These are phyloP conservation scores for Notarius quadriscutis DNA, from an alignment of 2,113 vertebrate species.

Conservation along the genomic window DNA sequence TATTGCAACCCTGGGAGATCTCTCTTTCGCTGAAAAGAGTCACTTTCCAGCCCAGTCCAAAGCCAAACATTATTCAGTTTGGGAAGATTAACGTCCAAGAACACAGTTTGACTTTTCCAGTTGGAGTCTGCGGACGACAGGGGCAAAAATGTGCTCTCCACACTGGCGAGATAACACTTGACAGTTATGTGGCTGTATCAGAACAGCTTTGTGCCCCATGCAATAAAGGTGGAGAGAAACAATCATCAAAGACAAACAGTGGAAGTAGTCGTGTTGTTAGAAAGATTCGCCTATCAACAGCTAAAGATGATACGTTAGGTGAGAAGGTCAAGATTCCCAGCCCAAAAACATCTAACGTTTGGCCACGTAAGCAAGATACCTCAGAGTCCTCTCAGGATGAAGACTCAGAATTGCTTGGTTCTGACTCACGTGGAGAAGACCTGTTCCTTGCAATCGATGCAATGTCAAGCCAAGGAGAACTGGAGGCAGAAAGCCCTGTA, in stretches of 20 bases:
- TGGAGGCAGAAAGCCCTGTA: constrained; percentile 64
- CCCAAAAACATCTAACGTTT: constrained; percentile 46
- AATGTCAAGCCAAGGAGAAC: constrained; percentile 67
- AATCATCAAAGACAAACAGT: constrained; percentile 52
- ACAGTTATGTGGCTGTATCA: constrained; percentile 60
- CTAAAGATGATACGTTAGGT: constrained; percentile 60
- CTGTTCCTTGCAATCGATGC: constrained; percentile 66
- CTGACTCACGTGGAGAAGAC: constrained; percentile 63
- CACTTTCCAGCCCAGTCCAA: constrained; percentile 56
- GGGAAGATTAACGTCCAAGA: constrained; percentile 68
- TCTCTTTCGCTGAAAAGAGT: constrained; percentile 71
- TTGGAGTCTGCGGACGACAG: constrained; percentile 64
- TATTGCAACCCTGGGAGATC: constrained; percentile 71
- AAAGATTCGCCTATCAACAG: constrained; percentile 68
- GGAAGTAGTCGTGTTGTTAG: constrained; percentile 61
- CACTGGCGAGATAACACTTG: constrained; percentile 62
- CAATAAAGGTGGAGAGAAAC: constrained; percentile 51
- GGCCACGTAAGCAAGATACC: constrained; percentile 45
- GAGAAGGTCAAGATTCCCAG: constrained; percentile 54
- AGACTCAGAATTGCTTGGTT: constrained; percentile 63
- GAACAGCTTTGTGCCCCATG: constrained; percentile 61
- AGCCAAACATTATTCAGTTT: constrained; percentile 53
- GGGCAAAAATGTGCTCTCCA: constrained; percentile 70
- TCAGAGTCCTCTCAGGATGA: constrained; percentile 71
- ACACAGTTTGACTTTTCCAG: constrained; percentile 65